Evolutionary conservation across 2,797 vertebrate species (phyloP), one percentile per base, ranked within the genome.

Genomic region (Phrynocephalus guinanensis): DNA sequence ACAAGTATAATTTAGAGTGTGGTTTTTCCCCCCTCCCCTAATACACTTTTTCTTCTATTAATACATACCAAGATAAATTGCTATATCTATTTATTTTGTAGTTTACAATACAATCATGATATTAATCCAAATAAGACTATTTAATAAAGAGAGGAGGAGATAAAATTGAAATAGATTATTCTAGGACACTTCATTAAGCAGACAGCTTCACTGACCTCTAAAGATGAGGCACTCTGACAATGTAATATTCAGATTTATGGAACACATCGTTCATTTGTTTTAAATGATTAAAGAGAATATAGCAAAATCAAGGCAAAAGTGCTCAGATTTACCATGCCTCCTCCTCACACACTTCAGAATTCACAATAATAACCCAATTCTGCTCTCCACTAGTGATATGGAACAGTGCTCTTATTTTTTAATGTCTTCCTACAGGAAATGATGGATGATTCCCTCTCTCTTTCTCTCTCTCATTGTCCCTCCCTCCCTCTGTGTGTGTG

Each of bases 191-290:
- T 22, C 82, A 18, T 83, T 89, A 91, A 89, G 76, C 60, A 83
- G 85, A 52, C 26, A 52, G 30, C 33, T 89, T 82, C 79, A 88
- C 38, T 66, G 3, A 77, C 86, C 60, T 78, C 80, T 90, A 84
- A 68, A 75, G n/a, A 52, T n/a, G 50, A 82, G 86, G 6, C 3
- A 22, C 1, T 88, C 84, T 52, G 60, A 79, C 85, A 81, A n/a
- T 79, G 92, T 90, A 92, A 87, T 88, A 77, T 88, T 91, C n/a
- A 66, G 38, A 63, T 92, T 88, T 78, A 86, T 50, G 85, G 50
- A 33, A 70, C 8, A 22, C 71, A 0, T 0, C 50, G 8, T 10
- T 87, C 76, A 73, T 86, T 92, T 89, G 82, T 80, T 75, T 81
- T 76, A 89, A 48, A 30, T 44, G 26, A 30, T 66, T 80, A 80